Evolutionary conservation across 2,888 invertebrate species (phyloP), one percentile per base, ranked within the genome.

Genomic region (Sinelater perroti): DNA sequence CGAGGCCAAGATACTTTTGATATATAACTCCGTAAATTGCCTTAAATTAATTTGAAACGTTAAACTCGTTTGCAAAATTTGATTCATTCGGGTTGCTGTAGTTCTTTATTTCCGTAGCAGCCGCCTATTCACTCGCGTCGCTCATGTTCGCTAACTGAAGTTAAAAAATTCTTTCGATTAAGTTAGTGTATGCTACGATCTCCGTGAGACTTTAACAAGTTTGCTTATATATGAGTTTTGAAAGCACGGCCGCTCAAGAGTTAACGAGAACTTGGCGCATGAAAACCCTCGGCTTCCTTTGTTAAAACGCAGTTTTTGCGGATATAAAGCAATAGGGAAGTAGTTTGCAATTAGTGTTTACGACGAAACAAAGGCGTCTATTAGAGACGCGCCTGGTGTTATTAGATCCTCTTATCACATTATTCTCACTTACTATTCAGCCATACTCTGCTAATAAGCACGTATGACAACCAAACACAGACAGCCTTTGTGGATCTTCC

Each of bases 41-140:
- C 24, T 47, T 35, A 40, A 47, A 47, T 47, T 47, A 47, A 47
- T 47, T 47, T 47, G 33, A 47, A 20, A 47, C 20, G 47, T 47
- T 47, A 47, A 50, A 36, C 50, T 50, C 38, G 30, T 38, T 26
- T 30, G 38, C 50, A 33, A 38, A 50, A 38, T 38, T 50, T 38
- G 36, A 50, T 38, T 50, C 36, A 50, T 50, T 28, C n/a, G 38
- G 30, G 17, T 16, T 44, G 18, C 30, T 24, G 30, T 28, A 11
- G 18, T 16, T 30, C 16, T 1, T 30, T 7, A 13, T 40, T 24
- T 40, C n/a, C 40, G 21, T 40, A 40, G 24, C 24, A 40, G 24
- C 21, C 40, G 26, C 24, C 24, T 40, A 40, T 40, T 21, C 24
- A 40, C 24, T 40, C 24, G 7, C 40, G 7, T 24, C 4, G 13